phyloP scores from a whole-genome alignment of 1,140 invertebrate species.

The Samia ricini region DNA sequence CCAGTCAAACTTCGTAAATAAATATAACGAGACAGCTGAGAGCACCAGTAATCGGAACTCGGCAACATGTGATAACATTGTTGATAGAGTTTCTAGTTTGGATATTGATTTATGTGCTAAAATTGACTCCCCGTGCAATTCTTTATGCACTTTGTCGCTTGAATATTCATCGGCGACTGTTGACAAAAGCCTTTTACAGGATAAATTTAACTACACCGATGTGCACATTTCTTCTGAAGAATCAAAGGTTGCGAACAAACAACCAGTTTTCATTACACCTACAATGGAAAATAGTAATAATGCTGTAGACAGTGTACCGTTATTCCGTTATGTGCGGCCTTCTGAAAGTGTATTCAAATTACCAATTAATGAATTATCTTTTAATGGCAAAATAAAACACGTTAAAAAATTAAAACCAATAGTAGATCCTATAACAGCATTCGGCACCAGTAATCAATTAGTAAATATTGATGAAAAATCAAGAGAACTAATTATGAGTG shows the following conservation, averaged over 20 bases:
- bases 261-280: slow-evolving; percentile 62
- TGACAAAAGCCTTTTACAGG: slow-evolving; percentile 47
- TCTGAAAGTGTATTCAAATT: slow-evolving; percentile 65
- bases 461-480: slow-evolving; percentile 38
- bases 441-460: slow-evolving; percentile 42
- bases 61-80: slow-evolving; percentile 29
- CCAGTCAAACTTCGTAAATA: slow-evolving; percentile 38
- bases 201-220: slow-evolving; percentile 50
- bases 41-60: slow-evolving; percentile 34
- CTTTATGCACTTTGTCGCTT: slow-evolving; percentile 37
- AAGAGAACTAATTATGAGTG: slow-evolving; percentile 14
- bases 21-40: slow-evolving; percentile 43
- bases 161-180: slow-evolving; percentile 47
- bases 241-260: slow-evolving; percentile 46
- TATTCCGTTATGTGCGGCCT: slow-evolving; percentile 53
- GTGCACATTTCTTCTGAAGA: slow-evolving; percentile 55
- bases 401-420: slow-evolving; percentile 71
- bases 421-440: slow-evolving; percentile 59
- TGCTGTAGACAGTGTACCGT: slow-evolving; percentile 66
- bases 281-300: slow-evolving; percentile 77
- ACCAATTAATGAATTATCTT: slow-evolving; percentile 68
- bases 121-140: slow-evolving; percentile 40
- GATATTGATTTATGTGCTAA: slow-evolving; percentile 40
- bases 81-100: slow-evolving; percentile 36
- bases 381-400: slow-evolving; percentile 73